These are phyloP conservation scores for Lasiurus borealis DNA, from an alignment of 2,113 vertebrate genomes.

Conservation along the genomic window DNA sequence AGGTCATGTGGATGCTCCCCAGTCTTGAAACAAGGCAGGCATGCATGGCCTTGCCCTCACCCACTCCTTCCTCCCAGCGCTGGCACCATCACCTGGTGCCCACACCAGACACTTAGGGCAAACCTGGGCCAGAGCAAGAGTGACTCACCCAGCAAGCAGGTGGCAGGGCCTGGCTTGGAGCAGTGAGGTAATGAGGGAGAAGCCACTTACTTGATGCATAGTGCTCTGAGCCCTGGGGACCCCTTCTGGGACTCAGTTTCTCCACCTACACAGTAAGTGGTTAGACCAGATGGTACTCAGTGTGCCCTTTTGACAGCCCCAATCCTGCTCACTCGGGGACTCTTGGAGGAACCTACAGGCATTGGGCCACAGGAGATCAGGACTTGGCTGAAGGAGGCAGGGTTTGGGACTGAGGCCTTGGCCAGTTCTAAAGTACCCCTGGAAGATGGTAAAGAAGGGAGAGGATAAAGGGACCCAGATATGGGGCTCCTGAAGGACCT, in stretches of 20 bases:
- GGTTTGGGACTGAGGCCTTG: background rate
- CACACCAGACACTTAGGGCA: background rate
- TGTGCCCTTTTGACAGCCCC: background rate
- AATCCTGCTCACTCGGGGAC: background rate
- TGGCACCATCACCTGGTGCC: background rate
- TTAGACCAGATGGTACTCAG: too few relatives aligned
- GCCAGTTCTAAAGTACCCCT: background rate
- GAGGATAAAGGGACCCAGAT: too few relatives aligned
- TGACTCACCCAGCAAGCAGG: background rate
- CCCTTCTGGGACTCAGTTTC: background rate
- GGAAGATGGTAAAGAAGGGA: too few relatives aligned
- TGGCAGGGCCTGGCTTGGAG: background rate
- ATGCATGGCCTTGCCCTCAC: rapidly evolving
- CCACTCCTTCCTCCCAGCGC: background rate
- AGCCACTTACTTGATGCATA: background rate
- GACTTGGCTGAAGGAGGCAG: background rate
- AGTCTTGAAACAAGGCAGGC: rapidly evolving
- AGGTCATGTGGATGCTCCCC: background rate
- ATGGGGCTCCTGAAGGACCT: background rate
- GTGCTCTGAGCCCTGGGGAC: background rate
- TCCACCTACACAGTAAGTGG: too few relatives aligned
- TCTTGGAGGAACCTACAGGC: background rate
- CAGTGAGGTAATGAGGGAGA: background rate
- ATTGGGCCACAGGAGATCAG: rapidly evolving
- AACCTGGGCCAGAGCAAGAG: background rate